Evolutionary conservation across 2,113 vertebrate species (phyloP).

Genomic region (Oryzias woworae): DNA sequence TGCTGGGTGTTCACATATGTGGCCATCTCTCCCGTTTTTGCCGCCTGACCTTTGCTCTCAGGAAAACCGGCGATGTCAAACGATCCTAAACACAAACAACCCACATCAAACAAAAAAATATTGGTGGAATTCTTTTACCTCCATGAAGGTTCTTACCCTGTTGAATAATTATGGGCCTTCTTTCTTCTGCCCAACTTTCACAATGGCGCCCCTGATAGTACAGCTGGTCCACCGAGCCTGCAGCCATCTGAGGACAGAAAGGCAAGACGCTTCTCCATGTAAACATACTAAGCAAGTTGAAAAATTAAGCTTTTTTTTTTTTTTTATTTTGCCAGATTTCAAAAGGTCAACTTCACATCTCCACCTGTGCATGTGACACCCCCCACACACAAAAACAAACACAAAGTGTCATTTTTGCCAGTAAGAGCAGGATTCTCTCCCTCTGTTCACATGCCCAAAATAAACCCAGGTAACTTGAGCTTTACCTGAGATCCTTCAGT

Average conservation of each 20-base stretch:
- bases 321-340: not conserved
- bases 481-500: constrained; percentile 81
- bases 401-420: not conserved
- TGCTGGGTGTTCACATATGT: constrained; percentile 91
- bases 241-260: constrained; percentile 70
- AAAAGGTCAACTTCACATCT: not conserved
- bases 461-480: not conserved
- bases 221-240: constrained; percentile 83
- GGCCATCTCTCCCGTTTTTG: constrained; percentile 75
- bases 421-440: not conserved
- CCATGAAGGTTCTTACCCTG: constrained; percentile 77
- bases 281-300: not conserved
- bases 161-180: constrained; percentile 76
- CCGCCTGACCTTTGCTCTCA: constrained; percentile 77
- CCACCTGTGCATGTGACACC: not conserved
- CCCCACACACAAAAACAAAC: not conserved
- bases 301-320: not conserved
- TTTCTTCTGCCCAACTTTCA: constrained; percentile 80
- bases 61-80: constrained; percentile 81
- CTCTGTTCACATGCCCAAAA: not conserved
- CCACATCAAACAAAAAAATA: not conserved
- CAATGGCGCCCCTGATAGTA: constrained; percentile 92
- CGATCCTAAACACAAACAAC: constrained; percentile 76
- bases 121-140: not conserved
- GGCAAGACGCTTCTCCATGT: constrained; percentile 9